phyloP scores from a whole-genome alignment of 2,888 invertebrate genomes.

The Carabus problematicus region DNA sequence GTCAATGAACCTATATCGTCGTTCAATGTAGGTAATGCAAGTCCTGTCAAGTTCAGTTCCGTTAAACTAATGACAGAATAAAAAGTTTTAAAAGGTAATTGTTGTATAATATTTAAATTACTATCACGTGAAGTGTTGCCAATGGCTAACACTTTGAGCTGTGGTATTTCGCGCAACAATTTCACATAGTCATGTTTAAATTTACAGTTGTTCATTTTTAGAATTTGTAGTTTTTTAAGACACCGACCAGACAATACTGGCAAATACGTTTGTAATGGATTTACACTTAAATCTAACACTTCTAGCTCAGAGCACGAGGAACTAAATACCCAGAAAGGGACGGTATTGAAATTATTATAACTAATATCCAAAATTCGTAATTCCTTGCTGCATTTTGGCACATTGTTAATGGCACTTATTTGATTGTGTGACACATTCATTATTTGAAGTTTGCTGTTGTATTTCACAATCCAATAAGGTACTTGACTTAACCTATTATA shows the following conservation, averaged over 20 bases:
- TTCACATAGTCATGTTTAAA: constrained; percentile 45
- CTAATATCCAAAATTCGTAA: constrained; percentile 48
- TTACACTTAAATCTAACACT: constrained; percentile 49
- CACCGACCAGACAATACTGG: constrained; percentile 27
- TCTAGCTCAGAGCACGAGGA: constrained; percentile 47
- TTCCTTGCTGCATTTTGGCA: constrained; percentile 47
- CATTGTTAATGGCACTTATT: constrained; percentile 43
- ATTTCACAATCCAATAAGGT: constrained; percentile 49
- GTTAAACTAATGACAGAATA: constrained; percentile 46
- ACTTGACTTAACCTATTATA: constrained; percentile 48
- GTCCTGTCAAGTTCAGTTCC: constrained; percentile 49
- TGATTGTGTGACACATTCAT: constrained; percentile 50
- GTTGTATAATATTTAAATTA: constrained; percentile 23
- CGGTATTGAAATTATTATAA: constrained; percentile 44
- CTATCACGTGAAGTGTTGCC: constrained; percentile 44
- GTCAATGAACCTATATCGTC: constrained; percentile 50
- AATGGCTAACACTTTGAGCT: constrained; percentile 48
- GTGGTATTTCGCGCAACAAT: constrained; percentile 46
- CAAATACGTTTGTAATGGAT: constrained; percentile 47
- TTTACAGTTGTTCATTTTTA: constrained; percentile 49
- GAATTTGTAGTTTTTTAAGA: constrained; percentile 45
- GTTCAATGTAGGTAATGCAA: constrained; percentile 49
- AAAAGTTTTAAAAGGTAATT: constrained; percentile 44
- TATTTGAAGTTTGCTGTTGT: constrained; percentile 48
- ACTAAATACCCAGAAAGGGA: constrained; percentile 52